Conservation (phyloP, 2,797 vertebrate species). For the Cossypha dichroa region DNA sequence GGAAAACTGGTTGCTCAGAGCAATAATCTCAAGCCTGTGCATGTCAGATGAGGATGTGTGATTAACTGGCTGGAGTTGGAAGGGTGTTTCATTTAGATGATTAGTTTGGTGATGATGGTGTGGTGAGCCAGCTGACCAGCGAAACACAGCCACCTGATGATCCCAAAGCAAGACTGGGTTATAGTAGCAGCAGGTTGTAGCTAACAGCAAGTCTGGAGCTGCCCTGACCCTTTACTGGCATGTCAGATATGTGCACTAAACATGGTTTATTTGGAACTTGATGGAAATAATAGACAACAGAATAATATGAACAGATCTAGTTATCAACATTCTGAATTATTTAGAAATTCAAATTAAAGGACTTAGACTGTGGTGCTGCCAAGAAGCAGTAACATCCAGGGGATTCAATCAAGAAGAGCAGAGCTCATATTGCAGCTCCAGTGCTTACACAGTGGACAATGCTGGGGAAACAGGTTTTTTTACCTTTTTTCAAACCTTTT, state of each 20-base stretch:
- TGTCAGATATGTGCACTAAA: not conserved
- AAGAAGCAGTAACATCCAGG: not conserved
- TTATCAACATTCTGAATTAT: not conserved
- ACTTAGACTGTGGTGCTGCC: not conserved
- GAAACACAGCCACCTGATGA: not conserved
- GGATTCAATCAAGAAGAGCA: not conserved
- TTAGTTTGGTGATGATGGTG: not conserved
- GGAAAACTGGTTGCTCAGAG: not conserved
- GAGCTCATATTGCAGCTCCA: not conserved
- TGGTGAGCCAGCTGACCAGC: not conserved
- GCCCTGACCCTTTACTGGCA: not conserved
- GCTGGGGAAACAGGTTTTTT: not conserved
- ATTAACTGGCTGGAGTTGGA: not conserved
- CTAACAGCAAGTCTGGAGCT: not conserved
- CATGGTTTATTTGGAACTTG: not conserved
- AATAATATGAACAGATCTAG: not conserved
- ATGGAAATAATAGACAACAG: not conserved
- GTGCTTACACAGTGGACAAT: not conserved
- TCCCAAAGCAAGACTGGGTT: not conserved
- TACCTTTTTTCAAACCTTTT: not conserved
- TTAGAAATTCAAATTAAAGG: not conserved
- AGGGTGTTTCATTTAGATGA: not conserved
- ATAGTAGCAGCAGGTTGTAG: not conserved
- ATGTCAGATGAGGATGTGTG: conserved; percentile 8
- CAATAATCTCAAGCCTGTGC: not conserved